Percentiles rank a stretch among this genome's conserved stretches.
phyloP scores from a whole-genome alignment of 2,888 invertebrate genomes.

The Thereva nobilitata region DNA sequence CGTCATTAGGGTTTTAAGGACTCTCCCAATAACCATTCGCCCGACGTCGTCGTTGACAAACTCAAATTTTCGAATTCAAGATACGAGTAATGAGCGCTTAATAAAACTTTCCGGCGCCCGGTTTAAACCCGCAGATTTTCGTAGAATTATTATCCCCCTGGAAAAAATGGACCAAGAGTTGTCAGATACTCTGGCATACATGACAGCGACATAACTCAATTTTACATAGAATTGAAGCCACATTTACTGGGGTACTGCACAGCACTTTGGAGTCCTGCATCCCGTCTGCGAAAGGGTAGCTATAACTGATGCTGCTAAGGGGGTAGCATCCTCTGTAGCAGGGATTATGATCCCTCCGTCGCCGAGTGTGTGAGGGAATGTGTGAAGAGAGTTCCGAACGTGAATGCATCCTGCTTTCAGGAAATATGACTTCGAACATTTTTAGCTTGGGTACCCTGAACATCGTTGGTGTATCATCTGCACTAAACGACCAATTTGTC shows the following conservation, averaged over 20 bases:
- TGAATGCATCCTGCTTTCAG: conserved; percentile 14
- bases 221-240: conserved; percentile 36
- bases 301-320: conserved; percentile 22
- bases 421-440: conserved; percentile 30
- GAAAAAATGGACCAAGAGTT: conserved; percentile 16
- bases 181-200: conserved; percentile 28
- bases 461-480: conserved; percentile 38
- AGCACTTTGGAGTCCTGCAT: background rate
- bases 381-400: conserved; percentile 21
- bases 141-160: conserved; percentile 17
- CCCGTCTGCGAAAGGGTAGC: conserved; percentile 2
- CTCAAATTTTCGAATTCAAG: too few species aligned
- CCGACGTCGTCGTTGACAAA: too few species aligned
- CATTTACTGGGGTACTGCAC: conserved; percentile 30
- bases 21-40: too few species aligned
- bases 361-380: conserved; percentile 12
- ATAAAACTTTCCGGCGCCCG: conserved; percentile 33
- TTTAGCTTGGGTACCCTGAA: background rate
- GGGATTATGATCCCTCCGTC: conserved; percentile 4
- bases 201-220: conserved; percentile 35
- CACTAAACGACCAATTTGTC: conserved; percentile 40
- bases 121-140: conserved; percentile 25
- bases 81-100: conserved; percentile 18
- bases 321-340: conserved; percentile 2
- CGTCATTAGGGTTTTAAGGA: too few species aligned